phyloP scores from a whole-genome alignment of 1,140 invertebrate species.

The Drosophila nigromelanica region DNA sequence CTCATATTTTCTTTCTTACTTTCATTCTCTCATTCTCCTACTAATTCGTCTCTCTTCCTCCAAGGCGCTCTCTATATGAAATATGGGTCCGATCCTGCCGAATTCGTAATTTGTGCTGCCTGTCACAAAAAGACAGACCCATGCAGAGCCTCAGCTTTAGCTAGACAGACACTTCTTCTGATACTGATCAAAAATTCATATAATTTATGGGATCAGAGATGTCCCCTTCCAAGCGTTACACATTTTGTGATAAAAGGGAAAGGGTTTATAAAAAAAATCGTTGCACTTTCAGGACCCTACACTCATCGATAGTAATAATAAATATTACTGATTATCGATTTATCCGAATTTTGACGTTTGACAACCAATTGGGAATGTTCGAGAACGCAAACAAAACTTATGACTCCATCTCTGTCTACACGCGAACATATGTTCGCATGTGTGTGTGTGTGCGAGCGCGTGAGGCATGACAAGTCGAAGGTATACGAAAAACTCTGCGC shows the following conservation, averaged over 20 bases:
- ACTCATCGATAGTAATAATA: background rate
- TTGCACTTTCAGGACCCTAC: background rate
- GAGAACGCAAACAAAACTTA: conserved; percentile 39
- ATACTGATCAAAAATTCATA: background rate
- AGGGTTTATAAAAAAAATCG: no score
- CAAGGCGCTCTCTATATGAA: no score
- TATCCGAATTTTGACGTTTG: background rate
- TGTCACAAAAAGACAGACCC: no score
- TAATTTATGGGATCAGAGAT: background rate
- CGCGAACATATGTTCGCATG: conserved; percentile 4
- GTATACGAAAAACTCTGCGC: background rate
- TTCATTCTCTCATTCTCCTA: no score
- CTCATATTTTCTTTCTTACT: no score
- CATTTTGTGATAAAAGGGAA: background rate
- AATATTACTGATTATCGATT: background rate
- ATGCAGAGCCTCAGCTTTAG: no score
- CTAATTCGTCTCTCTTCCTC: no score
- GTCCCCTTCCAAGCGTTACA: background rate
- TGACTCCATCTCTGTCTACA: conserved; percentile 20
- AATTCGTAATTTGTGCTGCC: no score
- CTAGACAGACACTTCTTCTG: no score
- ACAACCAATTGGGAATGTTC: conserved; percentile 25
- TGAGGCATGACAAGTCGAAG: conserved; percentile 10
- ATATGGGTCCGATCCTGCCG: no score
- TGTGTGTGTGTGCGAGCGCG: conserved; percentile 29